A percentile compares a stretch with the other conserved stretches of the same genome.
Conservation (phyloP, 2,888 invertebrate genomes). For the Allolobophora icterica region DNA sequence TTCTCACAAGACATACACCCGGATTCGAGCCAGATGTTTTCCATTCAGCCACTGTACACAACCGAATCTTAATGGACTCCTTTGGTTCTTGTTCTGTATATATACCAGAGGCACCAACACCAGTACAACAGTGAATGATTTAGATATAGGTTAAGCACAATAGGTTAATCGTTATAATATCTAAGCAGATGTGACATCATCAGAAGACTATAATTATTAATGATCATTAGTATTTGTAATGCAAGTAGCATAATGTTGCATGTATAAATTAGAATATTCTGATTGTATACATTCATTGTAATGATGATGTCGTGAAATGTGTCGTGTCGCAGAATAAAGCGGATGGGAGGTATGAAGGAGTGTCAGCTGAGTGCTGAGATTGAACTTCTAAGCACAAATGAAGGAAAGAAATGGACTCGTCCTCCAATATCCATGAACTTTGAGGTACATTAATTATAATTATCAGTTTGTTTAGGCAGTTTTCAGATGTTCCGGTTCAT, state of each 20-base stretch:
- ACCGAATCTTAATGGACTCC: too few relatives aligned
- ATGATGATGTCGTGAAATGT: background rate
- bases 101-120: too few relatives aligned
- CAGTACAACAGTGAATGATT: too few relatives aligned
- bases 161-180: too few relatives aligned
- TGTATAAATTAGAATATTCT: background rate
- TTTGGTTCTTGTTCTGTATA: background rate
- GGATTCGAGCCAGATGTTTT: too few relatives aligned
- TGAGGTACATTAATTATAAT: slow-evolving; percentile 71
- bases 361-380: slow-evolving; percentile 99
- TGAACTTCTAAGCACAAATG: slow-evolving; percentile 94
- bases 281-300: background rate
- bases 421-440: slow-evolving; percentile 99
- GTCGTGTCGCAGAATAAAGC: slow-evolving; percentile 67
- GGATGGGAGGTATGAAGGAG: slow-evolving; percentile 88
- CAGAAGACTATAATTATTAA: too few relatives aligned
- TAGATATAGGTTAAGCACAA: too few relatives aligned
- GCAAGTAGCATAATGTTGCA: background rate
- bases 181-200: too few relatives aligned
- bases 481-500: background rate
- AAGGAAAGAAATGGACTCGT: slow-evolving; percentile 96
- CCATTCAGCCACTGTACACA: too few relatives aligned
- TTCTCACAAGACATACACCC: too few relatives aligned
- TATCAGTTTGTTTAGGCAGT: background rate
- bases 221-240: background rate